phyloP scores from a whole-genome alignment of 2,113 vertebrate genomes.

The Alethe diademata region DNA sequence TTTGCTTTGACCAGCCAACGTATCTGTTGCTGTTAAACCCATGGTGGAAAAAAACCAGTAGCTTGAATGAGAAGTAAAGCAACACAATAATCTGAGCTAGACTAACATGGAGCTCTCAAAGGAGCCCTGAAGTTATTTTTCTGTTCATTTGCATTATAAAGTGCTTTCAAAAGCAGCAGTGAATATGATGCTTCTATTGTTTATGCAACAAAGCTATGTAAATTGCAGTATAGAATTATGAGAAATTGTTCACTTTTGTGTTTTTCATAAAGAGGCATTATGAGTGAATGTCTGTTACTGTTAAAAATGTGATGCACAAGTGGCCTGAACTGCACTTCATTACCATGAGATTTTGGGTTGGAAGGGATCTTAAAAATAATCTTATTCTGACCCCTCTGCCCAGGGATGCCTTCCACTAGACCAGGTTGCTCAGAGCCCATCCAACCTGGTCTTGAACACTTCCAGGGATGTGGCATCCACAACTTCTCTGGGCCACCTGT shows the following conservation, averaged over 20 bases:
- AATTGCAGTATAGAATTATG: not conserved
- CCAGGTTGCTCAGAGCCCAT: not conserved
- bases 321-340: not conserved
- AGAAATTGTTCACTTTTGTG: not conserved
- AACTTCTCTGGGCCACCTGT: not conserved
- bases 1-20: constrained; percentile 6
- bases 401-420: not conserved
- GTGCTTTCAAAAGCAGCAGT: not conserved
- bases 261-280: not conserved
- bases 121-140: not conserved
- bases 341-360: not conserved
- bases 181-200: not conserved
- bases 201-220: not conserved
- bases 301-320: not conserved
- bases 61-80: not conserved
- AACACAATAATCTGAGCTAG: not conserved
- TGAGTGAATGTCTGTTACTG: not conserved
- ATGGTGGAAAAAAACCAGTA: not conserved
- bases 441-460: not conserved
- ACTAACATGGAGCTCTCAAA: not conserved
- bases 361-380: not conserved
- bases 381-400: not conserved
- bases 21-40: not conserved
- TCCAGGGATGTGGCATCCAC: not conserved
- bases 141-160: not conserved